A percentile compares a stretch with the other conserved stretches of the same genome.
These are phyloP conservation scores for Peromyscus aztecus DNA, from an alignment of 2,797 vertebrate genomes.

Conservation along the genomic window DNA sequence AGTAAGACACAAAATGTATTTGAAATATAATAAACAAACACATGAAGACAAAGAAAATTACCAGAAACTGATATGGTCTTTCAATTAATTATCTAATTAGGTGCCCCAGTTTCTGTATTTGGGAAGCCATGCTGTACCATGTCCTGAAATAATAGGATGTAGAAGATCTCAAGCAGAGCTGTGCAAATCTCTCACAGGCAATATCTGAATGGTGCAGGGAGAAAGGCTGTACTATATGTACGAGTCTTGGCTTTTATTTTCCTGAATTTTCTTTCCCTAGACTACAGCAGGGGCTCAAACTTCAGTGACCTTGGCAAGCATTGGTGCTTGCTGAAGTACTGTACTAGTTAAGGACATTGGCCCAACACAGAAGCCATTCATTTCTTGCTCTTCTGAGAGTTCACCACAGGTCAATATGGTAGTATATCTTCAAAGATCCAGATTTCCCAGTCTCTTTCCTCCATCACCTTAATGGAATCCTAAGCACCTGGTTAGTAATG, in stretches of 20 bases:
- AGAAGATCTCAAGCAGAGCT: background rate
- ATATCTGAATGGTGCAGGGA: rapidly evolving
- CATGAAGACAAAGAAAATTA: background rate
- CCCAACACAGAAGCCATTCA: background rate
- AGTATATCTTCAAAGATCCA: background rate
- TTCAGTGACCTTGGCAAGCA: background rate
- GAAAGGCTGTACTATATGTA: background rate
- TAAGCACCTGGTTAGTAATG: background rate
- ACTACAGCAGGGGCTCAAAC: too few species aligned
- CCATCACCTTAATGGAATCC: background rate
- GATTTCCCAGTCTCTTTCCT: background rate
- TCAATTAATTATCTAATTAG: background rate
- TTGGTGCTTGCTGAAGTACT: background rate
- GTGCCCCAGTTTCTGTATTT: background rate
- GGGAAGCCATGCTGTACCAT: background rate
- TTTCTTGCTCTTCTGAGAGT: background rate
- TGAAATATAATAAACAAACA: background rate
- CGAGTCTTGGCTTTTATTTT: background rate
- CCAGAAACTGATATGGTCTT: background rate
- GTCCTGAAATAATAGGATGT: background rate
- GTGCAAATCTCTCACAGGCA: too few species aligned
- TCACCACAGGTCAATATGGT: rapidly evolving
- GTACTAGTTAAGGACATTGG: background rate
- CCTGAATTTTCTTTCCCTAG: background rate
- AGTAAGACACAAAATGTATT: background rate